Conservation (phyloP, 2,113 vertebrate genomes). For the Bolborhynchus lineola region DNA sequence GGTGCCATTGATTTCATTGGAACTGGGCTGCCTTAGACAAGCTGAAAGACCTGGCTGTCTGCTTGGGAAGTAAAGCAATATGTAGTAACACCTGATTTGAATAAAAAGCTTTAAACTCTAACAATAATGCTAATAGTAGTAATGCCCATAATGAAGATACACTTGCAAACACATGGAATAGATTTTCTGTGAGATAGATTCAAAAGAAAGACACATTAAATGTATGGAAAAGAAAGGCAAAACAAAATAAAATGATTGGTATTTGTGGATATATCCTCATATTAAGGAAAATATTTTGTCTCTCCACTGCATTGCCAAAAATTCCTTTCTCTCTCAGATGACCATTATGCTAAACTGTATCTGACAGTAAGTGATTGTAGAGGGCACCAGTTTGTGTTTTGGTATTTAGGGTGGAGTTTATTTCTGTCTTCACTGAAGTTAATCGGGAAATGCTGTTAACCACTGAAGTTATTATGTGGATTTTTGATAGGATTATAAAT, state of each 20-base stretch:
- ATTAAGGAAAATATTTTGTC: background rate
- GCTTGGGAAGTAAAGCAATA: background rate
- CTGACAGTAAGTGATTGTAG: background rate
- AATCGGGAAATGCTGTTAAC: background rate
- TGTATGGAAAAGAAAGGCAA: background rate
- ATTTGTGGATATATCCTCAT: background rate
- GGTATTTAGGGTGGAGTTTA: background rate
- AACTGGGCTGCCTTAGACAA: background rate
- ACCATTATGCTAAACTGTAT: background rate
- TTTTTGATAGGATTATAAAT: background rate
- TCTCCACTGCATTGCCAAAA: background rate
- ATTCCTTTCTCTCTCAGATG: background rate
- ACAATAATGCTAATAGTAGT: background rate
- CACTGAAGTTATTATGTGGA: background rate
- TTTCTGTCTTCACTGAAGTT: background rate
- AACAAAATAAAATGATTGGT: background rate
- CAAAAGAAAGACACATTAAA: background rate
- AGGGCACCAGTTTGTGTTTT: background rate
- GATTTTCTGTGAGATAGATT: background rate
- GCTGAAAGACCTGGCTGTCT: background rate
- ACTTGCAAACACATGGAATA: background rate
- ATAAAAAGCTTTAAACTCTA: background rate
- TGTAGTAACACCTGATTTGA: background rate
- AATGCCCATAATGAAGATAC: background rate
- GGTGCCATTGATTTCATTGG: conserved; percentile 22